Evolutionary conservation across 2,113 vertebrate genomes (phyloP).

Genomic region (Hepsetus odoe): DNA sequence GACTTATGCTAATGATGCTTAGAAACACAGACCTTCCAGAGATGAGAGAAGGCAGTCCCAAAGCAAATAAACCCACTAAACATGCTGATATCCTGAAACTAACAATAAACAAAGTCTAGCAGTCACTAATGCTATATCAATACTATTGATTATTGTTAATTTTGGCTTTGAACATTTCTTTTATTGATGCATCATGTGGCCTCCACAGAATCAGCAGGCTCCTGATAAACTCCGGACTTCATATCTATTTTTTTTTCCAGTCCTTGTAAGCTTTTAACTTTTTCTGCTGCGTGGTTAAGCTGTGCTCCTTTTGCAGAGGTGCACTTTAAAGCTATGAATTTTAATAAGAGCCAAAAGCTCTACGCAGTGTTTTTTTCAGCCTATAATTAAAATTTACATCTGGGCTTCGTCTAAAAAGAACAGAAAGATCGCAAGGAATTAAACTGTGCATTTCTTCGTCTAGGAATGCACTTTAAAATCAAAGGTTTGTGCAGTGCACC

Average conservation of each 20-base stretch:
- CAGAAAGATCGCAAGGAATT: not conserved
- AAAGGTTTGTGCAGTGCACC: not conserved
- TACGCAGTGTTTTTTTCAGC: slow-evolving; percentile 24
- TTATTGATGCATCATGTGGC: not conserved
- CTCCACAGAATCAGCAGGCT: too few relatives aligned
- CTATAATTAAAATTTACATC: slow-evolving; percentile 40
- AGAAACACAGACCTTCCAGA: not conserved
- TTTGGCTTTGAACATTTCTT: not conserved
- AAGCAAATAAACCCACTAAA: not conserved
- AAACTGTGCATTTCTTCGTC: not conserved
- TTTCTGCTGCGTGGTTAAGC: slow-evolving; percentile 27
- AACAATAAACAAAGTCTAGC: not conserved
- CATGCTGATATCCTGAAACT: not conserved
- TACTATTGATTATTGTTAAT: not conserved
- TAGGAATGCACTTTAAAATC: not conserved
- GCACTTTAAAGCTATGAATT: slow-evolving; percentile 44
- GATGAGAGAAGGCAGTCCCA: not conserved
- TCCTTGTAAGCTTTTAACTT: slow-evolving; percentile 27
- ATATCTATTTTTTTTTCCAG: slow-evolving; percentile 20
- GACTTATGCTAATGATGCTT: too few relatives aligned
- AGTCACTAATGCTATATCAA: not conserved
- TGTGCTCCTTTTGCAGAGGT: slow-evolving; percentile 14
- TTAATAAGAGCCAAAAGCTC: slow-evolving; percentile 46
- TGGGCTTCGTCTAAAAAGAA: slow-evolving; percentile 22
- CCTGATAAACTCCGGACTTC: not conserved